Evolutionary conservation across 2,113 vertebrate species (phyloP), one percentile per base, ranked within the genome.

Genomic region (Oncorhynchus nerka): DNA sequence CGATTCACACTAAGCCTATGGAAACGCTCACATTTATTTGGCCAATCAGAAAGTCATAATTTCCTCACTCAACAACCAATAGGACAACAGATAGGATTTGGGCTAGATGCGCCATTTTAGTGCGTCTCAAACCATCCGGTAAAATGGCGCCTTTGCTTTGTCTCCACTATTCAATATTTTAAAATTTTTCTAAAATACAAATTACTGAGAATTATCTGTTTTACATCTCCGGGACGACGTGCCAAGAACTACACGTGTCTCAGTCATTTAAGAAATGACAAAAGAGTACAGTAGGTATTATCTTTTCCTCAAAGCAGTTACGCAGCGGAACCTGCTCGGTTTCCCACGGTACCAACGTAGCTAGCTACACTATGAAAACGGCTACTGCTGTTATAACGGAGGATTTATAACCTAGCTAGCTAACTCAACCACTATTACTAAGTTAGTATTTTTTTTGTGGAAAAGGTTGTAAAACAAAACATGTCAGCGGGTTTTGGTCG

Each of bases 121-220:
- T 89, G 93, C 93, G 94, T 92, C 91, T 92, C 90, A 74, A 88
- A 91, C 89, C 87, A 93, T 94, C 93, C 87, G 93, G 91, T 91
- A 97, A 97, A 95, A 97, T 96, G 95, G 96, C 96, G 93, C 93
- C 92, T 69, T 84, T 78, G 93, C 87, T 94, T 93, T 94, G 90
- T 95, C 90, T 94, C 65, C 84, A 75, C 82, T 82, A 79, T 87
- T 82, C 82, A 70, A 73, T 81, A 85, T 90, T 94, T 89, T 16
- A 82, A 79, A 70, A 78, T 83, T 75, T 65, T 77, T 80, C 68
- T 86, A 51, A 70, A 84, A 84, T 78, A 70, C 28, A 74, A 16
- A 62, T 28, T 64, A 59, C 65, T 73, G 61, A 64, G 16, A 78
- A 74, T 75, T 22, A 19, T 24, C 16, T 65, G 26, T 26, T 19